Base-by-base conservation (phyloP, 2,888 invertebrate species). In the Hydrotaea diabolus region DNA sequence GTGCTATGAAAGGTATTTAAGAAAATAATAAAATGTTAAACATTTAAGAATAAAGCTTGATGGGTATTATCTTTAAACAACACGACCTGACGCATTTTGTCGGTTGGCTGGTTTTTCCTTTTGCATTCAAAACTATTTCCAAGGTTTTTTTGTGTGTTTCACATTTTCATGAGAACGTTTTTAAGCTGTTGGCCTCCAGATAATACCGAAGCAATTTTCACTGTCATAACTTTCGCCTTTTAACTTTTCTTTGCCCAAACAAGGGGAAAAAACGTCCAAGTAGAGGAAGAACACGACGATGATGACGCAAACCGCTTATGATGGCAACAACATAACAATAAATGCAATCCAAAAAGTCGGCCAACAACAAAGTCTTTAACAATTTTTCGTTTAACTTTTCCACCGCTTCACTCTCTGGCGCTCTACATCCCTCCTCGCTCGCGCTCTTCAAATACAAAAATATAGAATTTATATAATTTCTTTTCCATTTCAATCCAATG, bases 211-310 rank as follows among this genome's bases (percentile, higher is more conserved):
- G 76, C 83, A 83, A 85, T 85, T 83, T 83, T 83, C 80, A 80
- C 83, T 85, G 85, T 85, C 85, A 85, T 85, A 85, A 85, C 85
- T 83, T 85, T 85, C 83, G 71, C 85, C 76, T 78, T 66, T 82
- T 77, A 7, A 39, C 26, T 71, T 62, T 23, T 31, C 62, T 53
- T 49, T 8, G 13, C 49, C 15, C 49, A 49, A 15, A 15, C 2
- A n/a, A n/a, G n/a, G n/a, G n/a, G n/a, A n/a, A 15, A n/a, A 15
- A 15, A 15, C 5, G 15, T 2, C 2, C 49, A 26, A 21, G n/a
- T 39, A 39, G 53, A 74, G 13, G 9, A 57, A 19, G 21, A 55
- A 73, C 17, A 19, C 9, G 17, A 36, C 23, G 1, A 19, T 59
- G 26, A 31, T 39, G 46, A 62, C 62, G 43, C 19, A 21, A 78